These are phyloP conservation scores for Xylota sylvarum DNA, from an alignment of 2,888 invertebrate genomes.

Conservation along the genomic window DNA sequence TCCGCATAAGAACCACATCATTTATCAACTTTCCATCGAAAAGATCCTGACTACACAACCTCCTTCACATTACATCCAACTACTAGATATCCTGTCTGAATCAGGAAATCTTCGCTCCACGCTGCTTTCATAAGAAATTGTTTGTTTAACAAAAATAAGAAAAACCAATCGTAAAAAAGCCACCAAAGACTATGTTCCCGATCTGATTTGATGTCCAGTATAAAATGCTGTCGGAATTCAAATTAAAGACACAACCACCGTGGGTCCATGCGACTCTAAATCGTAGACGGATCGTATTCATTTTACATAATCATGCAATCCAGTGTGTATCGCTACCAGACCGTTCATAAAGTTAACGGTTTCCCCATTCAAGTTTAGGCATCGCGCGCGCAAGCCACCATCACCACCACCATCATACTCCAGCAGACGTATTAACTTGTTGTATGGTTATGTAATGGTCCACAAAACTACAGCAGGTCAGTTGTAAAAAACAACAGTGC, in stretches of 20 bases:
- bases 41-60: background rate
- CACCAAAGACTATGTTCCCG: slow-evolving; percentile 17
- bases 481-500: slow-evolving; percentile 17
- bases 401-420: background rate
- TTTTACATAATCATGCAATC: slow-evolving; percentile 63
- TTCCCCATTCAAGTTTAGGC: slow-evolving; percentile 53
- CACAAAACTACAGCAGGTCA: slow-evolving; percentile 52
- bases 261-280: slow-evolving; percentile 31
- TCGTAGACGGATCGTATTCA: slow-evolving; percentile 38
- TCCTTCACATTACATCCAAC: background rate
- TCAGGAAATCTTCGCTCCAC: slow-evolving; percentile 48
- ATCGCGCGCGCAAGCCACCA: slow-evolving; percentile 21
- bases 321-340: slow-evolving; percentile 14
- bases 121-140: background rate
- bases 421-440: slow-evolving; percentile 19
- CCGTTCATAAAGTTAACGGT: slow-evolving; percentile 16
- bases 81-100: slow-evolving; percentile 31
- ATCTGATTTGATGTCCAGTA: slow-evolving; percentile 61
- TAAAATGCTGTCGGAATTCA: slow-evolving; percentile 56
- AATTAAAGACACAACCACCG: slow-evolving; percentile 44
- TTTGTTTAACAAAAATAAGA: slow-evolving; percentile 12
- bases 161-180: slow-evolving; percentile 6
- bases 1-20: background rate
- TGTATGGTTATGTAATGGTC: slow-evolving; percentile 38
- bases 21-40: background rate